Conservation (phyloP, 2,888 invertebrate genomes). For the Chaetogeoica ovagalla region DNA sequence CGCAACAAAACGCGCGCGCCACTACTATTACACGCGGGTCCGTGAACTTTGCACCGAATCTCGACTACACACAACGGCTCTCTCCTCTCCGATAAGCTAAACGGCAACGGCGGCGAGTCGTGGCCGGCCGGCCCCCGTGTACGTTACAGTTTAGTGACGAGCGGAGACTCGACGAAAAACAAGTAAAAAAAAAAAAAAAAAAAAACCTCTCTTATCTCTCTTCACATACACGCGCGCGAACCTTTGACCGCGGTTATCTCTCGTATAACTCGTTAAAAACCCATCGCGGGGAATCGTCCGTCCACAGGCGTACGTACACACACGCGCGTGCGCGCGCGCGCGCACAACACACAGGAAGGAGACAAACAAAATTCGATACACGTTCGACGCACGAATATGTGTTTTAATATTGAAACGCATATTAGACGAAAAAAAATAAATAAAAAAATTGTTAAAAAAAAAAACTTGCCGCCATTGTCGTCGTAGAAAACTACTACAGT, state of each 20-base stretch:
- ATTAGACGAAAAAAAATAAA: no score
- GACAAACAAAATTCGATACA: neutral
- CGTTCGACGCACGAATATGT: no score
- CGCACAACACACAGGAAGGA: neutral
- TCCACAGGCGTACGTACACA: neutral
- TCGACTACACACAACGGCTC: no score
- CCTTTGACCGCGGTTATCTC: conserved; percentile 50
- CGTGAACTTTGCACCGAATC: conserved; percentile 35
- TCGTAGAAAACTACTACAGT: no score
- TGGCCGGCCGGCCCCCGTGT: no score
- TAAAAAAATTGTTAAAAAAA: no score
- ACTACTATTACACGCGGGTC: neutral
- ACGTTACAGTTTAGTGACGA: no score
- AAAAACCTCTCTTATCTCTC: conserved; percentile 36
- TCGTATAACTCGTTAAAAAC: conserved; percentile 48
- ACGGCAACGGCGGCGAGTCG: neutral
- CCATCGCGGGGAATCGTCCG: conserved; percentile 15
- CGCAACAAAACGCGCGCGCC: no score
- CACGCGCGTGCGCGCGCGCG: no score
- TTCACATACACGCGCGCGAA: neutral
- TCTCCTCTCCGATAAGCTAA: neutral
- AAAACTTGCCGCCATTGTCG: no score
- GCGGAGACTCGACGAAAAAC: neutral
- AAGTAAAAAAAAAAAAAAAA: no score
- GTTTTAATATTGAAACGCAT: no score